Evolutionary conservation across 1,140 invertebrate species (phyloP).

Genomic region (Pteromalus puparum): DNA sequence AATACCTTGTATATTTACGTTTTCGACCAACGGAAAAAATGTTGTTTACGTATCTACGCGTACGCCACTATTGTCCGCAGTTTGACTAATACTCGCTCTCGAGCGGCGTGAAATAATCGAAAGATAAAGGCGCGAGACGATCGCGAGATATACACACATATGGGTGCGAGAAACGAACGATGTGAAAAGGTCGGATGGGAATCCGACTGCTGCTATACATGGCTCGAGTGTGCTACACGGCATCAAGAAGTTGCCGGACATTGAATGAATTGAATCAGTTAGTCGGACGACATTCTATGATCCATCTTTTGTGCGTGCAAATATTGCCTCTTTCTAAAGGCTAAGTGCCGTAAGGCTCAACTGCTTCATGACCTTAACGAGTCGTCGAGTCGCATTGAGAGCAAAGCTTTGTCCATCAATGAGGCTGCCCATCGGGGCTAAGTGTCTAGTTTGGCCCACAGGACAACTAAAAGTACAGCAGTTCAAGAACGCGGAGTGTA

Average conservation of each 20-base stretch:
- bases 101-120: neutral
- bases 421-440: slow-evolving; percentile 65
- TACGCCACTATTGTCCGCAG: too few species aligned
- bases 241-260: slow-evolving; percentile 65
- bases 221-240: neutral
- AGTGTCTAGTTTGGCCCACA: slow-evolving; percentile 71
- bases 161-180: neutral
- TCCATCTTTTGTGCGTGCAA: slow-evolving; percentile 73
- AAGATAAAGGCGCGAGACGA: slow-evolving; percentile 17
- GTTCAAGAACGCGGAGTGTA: slow-evolving; percentile 27
- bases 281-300: slow-evolving; percentile 72
- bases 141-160: neutral
- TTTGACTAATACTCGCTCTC: too few species aligned
- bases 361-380: slow-evolving; percentile 69
- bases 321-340: slow-evolving; percentile 67
- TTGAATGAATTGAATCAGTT: slow-evolving; percentile 71
- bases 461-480: slow-evolving; percentile 50
- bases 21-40: too few species aligned
- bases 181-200: slow-evolving; percentile 19
- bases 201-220: neutral
- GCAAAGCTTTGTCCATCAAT: slow-evolving; percentile 68
- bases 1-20: too few species aligned
- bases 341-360: slow-evolving; percentile 66
- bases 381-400: slow-evolving; percentile 63
- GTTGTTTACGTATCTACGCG: too few species aligned